phyloP scores from a whole-genome alignment of 2,797 vertebrate species.

The Lutjanus argentimaculatus region DNA sequence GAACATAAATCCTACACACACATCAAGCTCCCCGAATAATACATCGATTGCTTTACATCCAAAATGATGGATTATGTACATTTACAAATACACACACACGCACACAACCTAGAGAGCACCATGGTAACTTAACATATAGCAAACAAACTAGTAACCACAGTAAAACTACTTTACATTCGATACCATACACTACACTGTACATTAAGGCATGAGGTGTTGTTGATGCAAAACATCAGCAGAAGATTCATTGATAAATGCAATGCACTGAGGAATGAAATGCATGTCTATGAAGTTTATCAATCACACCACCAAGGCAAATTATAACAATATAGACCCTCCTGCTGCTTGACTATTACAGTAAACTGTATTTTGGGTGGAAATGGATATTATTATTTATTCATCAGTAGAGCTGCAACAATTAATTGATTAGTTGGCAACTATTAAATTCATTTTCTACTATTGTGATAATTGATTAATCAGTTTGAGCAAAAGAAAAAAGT shows the following conservation, averaged over 20 bases:
- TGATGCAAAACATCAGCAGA: constrained; percentile 79
- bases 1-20: constrained; percentile 44
- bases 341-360: constrained; percentile 25
- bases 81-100: constrained; percentile 65
- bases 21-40: constrained; percentile 44
- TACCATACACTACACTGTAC: constrained; percentile 82
- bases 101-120: constrained; percentile 74
- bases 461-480: too few species aligned
- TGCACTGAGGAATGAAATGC: constrained; percentile 72
- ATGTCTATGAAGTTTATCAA: constrained; percentile 52
- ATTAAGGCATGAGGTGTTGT: constrained; percentile 90
- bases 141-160: constrained; percentile 72
- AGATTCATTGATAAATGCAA: constrained; percentile 68
- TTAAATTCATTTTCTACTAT: too few species aligned
- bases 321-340: constrained; percentile 45
- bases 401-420: background rate
- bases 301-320: constrained; percentile 54
- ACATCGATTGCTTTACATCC: constrained; percentile 66
- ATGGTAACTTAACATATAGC: constrained; percentile 72
- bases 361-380: constrained; percentile 28
- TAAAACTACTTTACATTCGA: constrained; percentile 78
- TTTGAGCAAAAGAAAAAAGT: too few species aligned
- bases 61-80: constrained; percentile 67
- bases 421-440: too few species aligned
- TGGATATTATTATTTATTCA: constrained; percentile 14